These are phyloP conservation scores for Cinara cedri DNA, from an alignment of 2,888 invertebrate genomes.

Conservation along the genomic window DNA sequence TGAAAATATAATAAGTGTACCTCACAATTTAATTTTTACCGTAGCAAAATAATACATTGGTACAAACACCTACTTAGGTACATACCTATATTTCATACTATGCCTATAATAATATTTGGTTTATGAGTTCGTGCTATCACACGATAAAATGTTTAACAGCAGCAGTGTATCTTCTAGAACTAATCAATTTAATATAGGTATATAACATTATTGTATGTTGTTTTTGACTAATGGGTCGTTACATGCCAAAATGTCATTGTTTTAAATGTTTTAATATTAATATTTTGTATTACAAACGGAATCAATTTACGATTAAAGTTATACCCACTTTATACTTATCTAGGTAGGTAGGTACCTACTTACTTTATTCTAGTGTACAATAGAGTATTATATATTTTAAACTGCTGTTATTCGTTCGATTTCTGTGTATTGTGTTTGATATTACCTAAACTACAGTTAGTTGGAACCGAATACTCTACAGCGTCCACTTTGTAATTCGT, in stretches of 20 bases:
- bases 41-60: not conserved
- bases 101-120: not conserved
- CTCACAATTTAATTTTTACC: not conserved
- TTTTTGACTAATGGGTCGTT: conserved; percentile 29
- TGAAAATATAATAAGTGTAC: no score
- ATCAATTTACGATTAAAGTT: conserved; percentile 25
- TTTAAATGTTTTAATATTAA: conserved; percentile 18
- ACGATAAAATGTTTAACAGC: conserved; percentile 13
- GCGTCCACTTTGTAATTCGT: no score
- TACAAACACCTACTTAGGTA: not conserved
- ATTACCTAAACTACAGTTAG: no score
- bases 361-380: no score
- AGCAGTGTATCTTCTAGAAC: conserved; percentile 3
- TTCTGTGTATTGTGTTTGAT: not conserved
- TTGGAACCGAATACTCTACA: no score
- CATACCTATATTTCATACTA: not conserved
- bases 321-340: conserved; percentile 7
- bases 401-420: not conserved
- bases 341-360: no score
- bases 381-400: no score
- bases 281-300: conserved; percentile 30
- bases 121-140: conserved; percentile 35
- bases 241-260: conserved; percentile 40
- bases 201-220: not conserved
- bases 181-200: conserved; percentile 15